These are phyloP conservation scores for Stercorarius parasiticus DNA, from an alignment of 2,113 vertebrate species.

Conservation along the genomic window DNA sequence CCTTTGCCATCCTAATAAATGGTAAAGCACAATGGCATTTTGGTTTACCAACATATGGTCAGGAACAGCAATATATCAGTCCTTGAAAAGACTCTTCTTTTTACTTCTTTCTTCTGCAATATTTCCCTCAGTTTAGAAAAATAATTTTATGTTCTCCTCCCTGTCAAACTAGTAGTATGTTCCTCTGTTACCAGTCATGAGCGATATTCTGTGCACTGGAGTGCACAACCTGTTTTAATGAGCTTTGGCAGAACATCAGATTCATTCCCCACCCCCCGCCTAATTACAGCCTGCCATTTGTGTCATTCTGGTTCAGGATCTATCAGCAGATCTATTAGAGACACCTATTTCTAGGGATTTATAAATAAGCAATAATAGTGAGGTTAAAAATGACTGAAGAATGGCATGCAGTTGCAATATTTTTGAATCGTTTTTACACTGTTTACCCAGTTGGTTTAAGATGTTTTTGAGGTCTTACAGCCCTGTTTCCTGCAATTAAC, in stretches of 20 bases:
- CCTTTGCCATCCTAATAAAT: not conserved
- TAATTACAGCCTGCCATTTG: conserved; percentile 29
- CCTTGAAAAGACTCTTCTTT: not conserved
- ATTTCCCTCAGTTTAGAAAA: not conserved
- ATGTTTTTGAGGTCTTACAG: not conserved
- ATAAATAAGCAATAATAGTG: conserved; percentile 13
- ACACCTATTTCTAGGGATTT: conserved; percentile 7
- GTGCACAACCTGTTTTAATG: conserved; percentile 43
- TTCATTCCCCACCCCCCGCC: not conserved
- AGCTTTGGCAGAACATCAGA: conserved; percentile 49
- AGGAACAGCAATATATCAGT: not conserved
- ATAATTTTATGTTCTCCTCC: not conserved
- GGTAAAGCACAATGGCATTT: not conserved
- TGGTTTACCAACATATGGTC: not conserved
- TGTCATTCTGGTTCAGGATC: conserved; percentile 11
- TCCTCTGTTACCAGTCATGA: not conserved
- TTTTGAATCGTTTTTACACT: not conserved
- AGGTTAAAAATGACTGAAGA: conserved; percentile 8
- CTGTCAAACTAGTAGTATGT: not conserved
- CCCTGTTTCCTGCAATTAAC: not conserved
- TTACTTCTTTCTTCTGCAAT: not conserved
- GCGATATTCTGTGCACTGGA: not conserved
- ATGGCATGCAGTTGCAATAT: not conserved
- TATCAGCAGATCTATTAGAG: conserved; percentile 37
- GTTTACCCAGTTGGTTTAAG: not conserved